Evolutionary conservation across 2,888 invertebrate species (phyloP).

Genomic region (Ennomos quercinarius): DNA sequence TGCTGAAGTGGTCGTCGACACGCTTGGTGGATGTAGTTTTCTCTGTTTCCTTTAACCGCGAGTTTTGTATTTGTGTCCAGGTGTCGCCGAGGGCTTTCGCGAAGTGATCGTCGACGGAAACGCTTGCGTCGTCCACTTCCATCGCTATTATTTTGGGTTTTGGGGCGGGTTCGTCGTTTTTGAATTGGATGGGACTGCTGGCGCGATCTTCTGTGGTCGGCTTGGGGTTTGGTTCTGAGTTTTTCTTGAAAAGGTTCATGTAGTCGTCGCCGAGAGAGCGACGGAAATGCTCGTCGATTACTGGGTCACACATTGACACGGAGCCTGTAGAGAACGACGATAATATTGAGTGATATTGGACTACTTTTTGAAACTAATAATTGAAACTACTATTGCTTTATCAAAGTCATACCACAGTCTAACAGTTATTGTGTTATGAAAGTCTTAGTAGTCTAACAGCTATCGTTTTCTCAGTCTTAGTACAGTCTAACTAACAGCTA

Average conservation of each 20-base stretch:
- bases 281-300: slow-evolving; percentile 98
- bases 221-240: slow-evolving; percentile 67
- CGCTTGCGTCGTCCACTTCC: slow-evolving; percentile 85
- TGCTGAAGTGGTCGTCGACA: slow-evolving; percentile 97
- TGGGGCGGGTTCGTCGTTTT: slow-evolving; percentile 61
- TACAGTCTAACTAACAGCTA: no score
- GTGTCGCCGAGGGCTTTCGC: slow-evolving; percentile 95
- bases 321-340: slow-evolving; percentile 79
- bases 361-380: no score
- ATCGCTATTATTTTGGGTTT: slow-evolving; percentile 81
- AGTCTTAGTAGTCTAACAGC: no score
- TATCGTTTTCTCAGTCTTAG: no score
- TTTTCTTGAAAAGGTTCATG: slow-evolving; percentile 88
- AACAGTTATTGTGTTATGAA: no score
- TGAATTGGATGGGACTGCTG: slow-evolving; percentile 80
- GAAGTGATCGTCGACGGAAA: slow-evolving; percentile 95
- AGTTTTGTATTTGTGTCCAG: slow-evolving; percentile 90
- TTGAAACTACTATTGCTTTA: no score
- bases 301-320: slow-evolving; percentile 93
- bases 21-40: slow-evolving; percentile 63
- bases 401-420: no score
- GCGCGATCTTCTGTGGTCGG: slow-evolving; percentile 80
- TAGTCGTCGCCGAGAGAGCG: slow-evolving; percentile 95
- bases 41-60: slow-evolving; percentile 80
- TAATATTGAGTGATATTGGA: neutral